Conservation (phyloP, 1,140 invertebrate species). For the Caligus rogercresseyi region DNA sequence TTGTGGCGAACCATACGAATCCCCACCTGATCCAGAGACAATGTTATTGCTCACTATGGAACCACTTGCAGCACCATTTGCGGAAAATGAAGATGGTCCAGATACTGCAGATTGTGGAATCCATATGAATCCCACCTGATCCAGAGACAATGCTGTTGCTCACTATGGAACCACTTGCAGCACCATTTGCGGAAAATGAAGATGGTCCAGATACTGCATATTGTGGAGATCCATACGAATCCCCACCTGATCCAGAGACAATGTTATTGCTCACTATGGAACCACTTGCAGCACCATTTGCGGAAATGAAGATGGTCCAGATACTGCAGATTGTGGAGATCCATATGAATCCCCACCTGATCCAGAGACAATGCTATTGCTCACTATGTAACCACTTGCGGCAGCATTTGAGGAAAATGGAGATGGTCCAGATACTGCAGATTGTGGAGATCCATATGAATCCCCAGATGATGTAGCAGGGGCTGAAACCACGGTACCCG, state of each 20-base stretch:
- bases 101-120: no score
- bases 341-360: background rate
- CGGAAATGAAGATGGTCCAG: no score
- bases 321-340: background rate
- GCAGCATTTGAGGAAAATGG: background rate
- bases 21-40: background rate
- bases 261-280: background rate
- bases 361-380: background rate
- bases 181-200: no score
- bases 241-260: background rate
- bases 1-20: conserved; percentile 10
- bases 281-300: background rate
- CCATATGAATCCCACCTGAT: conserved; percentile 1
- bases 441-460: background rate
- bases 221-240: conserved; percentile 16
- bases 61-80: background rate
- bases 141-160: background rate
- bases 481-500: background rate
- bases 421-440: background rate
- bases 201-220: no score
- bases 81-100: no score
- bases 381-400: background rate
- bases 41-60: background rate
- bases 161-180: background rate
- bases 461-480: background rate